Percentiles rank a stretch among this genome's conserved stretches.
Conservation (phyloP, 92 coral and sea anemone genomes). For the Actinostola sp. region DNA sequence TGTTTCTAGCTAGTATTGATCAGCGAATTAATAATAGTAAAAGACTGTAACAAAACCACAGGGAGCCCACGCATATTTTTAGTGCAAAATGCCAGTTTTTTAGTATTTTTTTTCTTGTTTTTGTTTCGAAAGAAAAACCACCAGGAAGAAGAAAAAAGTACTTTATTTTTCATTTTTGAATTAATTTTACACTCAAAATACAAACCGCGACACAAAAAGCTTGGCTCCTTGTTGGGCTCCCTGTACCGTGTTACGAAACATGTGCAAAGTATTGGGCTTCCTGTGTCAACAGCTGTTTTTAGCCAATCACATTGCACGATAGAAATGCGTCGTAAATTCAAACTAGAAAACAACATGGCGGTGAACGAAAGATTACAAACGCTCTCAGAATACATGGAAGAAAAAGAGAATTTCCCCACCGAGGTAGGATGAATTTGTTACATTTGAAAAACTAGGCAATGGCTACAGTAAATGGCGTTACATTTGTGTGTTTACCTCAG, state of each 20-base stretch:
- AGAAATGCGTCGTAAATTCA: constrained; percentile 34
- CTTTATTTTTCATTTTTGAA: no score
- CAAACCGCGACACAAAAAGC: background rate
- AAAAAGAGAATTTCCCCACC: constrained; percentile 61
- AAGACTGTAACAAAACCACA: no score
- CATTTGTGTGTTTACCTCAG: background rate
- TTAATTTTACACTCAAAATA: background rate
- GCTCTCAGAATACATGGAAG: constrained; percentile 29
- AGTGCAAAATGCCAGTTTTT: no score
- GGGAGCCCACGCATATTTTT: no score
- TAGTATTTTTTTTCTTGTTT: no score
- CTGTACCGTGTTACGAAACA: background rate
- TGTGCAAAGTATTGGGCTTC: constrained; percentile 7
- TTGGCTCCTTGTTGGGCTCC: background rate
- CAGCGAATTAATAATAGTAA: no score
- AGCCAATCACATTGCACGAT: constrained; percentile 37
- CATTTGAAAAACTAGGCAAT: background rate
- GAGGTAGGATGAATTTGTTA: constrained; percentile 30
- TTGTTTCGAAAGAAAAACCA: no score
- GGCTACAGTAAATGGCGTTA: background rate
- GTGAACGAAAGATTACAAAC: constrained; percentile 5
- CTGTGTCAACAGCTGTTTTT: constrained; percentile 9
- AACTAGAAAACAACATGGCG: constrained; percentile 34
- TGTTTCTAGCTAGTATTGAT: no score
- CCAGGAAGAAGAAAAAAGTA: no score